Evolutionary conservation across 1,140 invertebrate genomes (phyloP), one percentile per base, ranked within the genome.

Genomic region (Mylabris phalerata): DNA sequence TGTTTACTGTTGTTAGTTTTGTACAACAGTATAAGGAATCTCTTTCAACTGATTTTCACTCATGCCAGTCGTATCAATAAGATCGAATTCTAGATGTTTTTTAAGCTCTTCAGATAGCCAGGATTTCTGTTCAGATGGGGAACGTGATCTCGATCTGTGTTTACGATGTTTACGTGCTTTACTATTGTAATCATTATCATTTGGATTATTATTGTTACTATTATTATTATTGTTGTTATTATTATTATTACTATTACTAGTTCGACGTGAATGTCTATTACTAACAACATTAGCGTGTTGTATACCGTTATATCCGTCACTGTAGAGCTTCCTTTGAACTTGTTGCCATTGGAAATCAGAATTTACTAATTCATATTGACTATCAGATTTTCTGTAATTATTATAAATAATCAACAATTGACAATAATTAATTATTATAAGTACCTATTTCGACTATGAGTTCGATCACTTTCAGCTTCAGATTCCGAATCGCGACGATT

Each of bases 1-100:
- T 81, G 80, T 50, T 79, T 75, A 1, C 79, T 79, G 49, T 80
- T 78, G 61, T 80, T 84, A 9, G 83, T 85, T n/a, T 74, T 89
- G 83, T 2, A 96, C 90, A 51, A 93, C 90, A 2, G 90, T 93
- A 73, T 95, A 98, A 3, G 93, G 90, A 64, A 96, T 96, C 74
- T 96, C 90, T 63, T 85, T 82, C 3, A 94, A 79, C 71, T 95
- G 90, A 60, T 89, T 87, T 65, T 92, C 90, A 46, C 86, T 88
- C 87, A 96, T 89, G 40, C 90, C 90, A 13, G 84, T 82, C 0
- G 92, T 93, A 63, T 95, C 92, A 48, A 96, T 84, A 65, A 96
- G 78, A 68, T 89, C 85, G 76, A 93, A 95, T 72, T 95, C 89
- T 64, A 97, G 79, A 75, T 95, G 92, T 73, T 84, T 82, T 61